A percentile compares a stretch with the other conserved stretches of the same genome.
Evolutionary conservation across 2,888 invertebrate genomes (phyloP).

Genomic region (Leptopterna dolabrata): DNA sequence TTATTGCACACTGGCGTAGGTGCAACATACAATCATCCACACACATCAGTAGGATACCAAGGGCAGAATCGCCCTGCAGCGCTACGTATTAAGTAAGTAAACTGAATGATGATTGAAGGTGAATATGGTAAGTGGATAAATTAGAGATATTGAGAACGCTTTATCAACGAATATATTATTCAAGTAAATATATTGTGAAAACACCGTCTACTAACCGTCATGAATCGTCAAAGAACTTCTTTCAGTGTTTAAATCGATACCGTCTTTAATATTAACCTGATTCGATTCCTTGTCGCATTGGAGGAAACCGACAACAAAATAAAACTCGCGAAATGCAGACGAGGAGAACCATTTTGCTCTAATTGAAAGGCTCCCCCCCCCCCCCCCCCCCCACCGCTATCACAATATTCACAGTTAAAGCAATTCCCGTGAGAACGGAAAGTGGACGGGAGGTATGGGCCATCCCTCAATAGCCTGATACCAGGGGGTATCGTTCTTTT

Average conservation of each 20-base stretch:
- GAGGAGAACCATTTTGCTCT: not conserved
- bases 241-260: not conserved
- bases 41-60: too few relatives aligned
- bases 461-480: not conserved
- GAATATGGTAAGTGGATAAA: too few relatives aligned
- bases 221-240: not conserved
- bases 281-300: not conserved
- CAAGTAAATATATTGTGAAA: too few relatives aligned
- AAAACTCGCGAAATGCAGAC: not conserved
- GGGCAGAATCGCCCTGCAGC: too few relatives aligned
- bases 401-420: too few relatives aligned
- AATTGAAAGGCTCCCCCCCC: not conserved
- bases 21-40: too few relatives aligned
- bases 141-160: too few relatives aligned
- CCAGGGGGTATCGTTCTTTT: not conserved
- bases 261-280: not conserved
- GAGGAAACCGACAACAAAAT: not conserved
- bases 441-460: not conserved
- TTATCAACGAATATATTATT: too few relatives aligned
- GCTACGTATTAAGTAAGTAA: too few relatives aligned
- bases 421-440: not conserved
- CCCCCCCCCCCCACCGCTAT: too few relatives aligned
- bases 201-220: not conserved
- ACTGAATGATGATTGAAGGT: too few relatives aligned
- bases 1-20: too few relatives aligned